Evolutionary conservation across 2,797 vertebrate genomes (phyloP), one percentile per base, ranked within the genome.

Genomic region (Okamejei kenojei): DNA sequence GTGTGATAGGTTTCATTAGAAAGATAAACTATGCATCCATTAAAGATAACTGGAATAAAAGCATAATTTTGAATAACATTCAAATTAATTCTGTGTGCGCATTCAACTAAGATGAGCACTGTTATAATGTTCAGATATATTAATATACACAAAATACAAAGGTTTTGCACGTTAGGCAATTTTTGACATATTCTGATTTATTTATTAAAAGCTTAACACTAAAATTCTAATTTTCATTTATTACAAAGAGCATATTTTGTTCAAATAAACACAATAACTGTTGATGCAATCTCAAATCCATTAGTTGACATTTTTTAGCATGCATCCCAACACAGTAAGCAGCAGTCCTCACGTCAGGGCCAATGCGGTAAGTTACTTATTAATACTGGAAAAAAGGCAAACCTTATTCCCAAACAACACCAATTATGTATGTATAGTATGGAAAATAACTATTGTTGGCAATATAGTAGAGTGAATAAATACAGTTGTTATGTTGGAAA

Each of bases 291-390:
- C 74, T 74, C 26, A 76, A 68, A 76, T 54, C 35, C 71, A 76
- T 92, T 92, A 74, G 90, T 92, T 92, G 58, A 92, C 90, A 76
- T 35, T 54, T 35, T 54, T 92, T 35, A 76, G 90, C 90, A 92
- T 92, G 90, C 90, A 92, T 92, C 76, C 71, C 90, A 74, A 92
- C 71, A 74, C 26, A 13, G 68, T 71, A 92, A 74, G 71, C 90
- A 76, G 90, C 90, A 92, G 38, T 92, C n/a, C 35, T 45, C 71
- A 74, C 45, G 26, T 45, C 38, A 76, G 71, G 90, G 68, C 90
- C 90, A 92, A 92, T 74, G 90, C 71, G 54, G 71, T 29, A n/a
- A 54, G 13, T 92, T 71, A 45, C 35, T 90, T 54, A 92, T 74
- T 92, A 92, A 92, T 21, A 92, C 71, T 74, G 68, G 68, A 76